Conservation (phyloP, 2,113 vertebrate species). For the Hippopotamus amphibius region DNA sequence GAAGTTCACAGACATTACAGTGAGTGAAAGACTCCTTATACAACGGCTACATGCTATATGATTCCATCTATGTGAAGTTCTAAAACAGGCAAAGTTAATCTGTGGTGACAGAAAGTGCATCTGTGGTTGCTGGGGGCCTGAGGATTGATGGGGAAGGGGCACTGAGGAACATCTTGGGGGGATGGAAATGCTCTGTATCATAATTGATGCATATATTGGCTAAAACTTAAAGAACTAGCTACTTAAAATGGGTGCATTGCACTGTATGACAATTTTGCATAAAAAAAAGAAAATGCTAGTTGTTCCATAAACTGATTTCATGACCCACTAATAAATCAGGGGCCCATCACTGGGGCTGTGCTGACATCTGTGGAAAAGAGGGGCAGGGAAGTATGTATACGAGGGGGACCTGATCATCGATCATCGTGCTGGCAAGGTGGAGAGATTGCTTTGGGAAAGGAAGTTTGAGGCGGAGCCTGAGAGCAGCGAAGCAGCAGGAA, state of each 20-base stretch:
- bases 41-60: fast-evolving
- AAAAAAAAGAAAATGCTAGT: background rate
- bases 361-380: background rate
- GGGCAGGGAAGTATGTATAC: background rate
- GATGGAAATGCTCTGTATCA: background rate
- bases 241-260: background rate
- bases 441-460: background rate
- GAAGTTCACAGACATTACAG: background rate
- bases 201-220: fast-evolving
- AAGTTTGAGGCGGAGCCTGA: background rate
- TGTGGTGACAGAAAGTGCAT: background rate
- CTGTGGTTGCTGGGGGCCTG: background rate
- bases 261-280: background rate
- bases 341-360: background rate
- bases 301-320: too few species aligned
- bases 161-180: background rate
- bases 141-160: background rate
- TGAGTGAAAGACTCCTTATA: background rate
- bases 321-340: background rate
- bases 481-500: too few species aligned
- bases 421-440: too few species aligned
- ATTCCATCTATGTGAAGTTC: fast-evolving
- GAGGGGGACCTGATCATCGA: fast-evolving
- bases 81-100: background rate
- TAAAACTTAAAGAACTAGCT: background rate